Percentiles rank a stretch among this genome's conserved stretches.
Conservation (phyloP, 1,140 invertebrate species). For the Formica selysi region DNA sequence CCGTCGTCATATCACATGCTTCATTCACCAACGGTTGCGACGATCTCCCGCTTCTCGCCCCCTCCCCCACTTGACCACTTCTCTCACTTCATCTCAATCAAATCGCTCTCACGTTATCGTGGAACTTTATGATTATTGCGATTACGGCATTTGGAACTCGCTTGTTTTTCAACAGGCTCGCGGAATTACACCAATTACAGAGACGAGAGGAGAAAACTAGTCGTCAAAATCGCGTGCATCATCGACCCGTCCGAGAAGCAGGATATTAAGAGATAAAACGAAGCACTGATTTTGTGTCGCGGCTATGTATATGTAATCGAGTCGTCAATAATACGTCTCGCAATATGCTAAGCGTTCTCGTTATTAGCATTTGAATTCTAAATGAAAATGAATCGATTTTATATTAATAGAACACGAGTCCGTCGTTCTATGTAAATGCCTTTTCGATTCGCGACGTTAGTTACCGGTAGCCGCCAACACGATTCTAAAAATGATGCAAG, state of each 20-base stretch:
- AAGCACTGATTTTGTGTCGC: background rate
- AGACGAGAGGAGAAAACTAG: constrained; percentile 1
- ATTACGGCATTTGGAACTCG: constrained; percentile 15
- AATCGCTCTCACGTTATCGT: constrained; percentile 65
- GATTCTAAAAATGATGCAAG: background rate
- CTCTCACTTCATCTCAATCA: background rate
- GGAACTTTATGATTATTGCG: constrained; percentile 71
- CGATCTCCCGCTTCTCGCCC: background rate
- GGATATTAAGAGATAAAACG: constrained; percentile 22
- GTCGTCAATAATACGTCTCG: background rate
- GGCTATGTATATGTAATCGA: too few species aligned
- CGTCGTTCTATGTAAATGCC: background rate
- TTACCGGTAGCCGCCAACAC: constrained; percentile 4
- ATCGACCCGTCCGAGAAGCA: background rate
- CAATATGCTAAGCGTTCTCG: background rate
- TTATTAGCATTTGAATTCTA: background rate
- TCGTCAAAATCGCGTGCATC: constrained; percentile 34
- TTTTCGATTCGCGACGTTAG: background rate
- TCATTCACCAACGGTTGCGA: constrained; percentile 56
- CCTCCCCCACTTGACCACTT: background rate
- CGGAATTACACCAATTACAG: background rate
- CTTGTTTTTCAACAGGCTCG: constrained; percentile 46
- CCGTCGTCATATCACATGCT: constrained; percentile 35
- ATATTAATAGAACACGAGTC: background rate
- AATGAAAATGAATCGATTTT: constrained; percentile 24